These are phyloP conservation scores for Trachythela sp. DNA, from an alignment of 64 coral and sea anemone species.

Conservation along the genomic window DNA sequence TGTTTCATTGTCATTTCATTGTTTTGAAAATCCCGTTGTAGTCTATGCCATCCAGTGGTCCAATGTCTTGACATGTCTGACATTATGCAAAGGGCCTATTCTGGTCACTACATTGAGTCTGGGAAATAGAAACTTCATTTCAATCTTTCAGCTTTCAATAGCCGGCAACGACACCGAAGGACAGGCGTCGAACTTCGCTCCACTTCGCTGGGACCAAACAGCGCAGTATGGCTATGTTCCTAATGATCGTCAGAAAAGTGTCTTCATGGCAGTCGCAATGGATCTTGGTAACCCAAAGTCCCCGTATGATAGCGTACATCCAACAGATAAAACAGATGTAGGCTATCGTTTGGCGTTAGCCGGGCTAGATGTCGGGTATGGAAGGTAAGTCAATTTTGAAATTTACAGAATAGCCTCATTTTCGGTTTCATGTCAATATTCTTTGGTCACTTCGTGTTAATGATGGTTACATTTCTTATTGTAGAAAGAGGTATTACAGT, in stretches of 20 bases:
- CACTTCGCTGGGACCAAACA: slow-evolving; percentile 96
- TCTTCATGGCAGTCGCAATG: slow-evolving; percentile 97
- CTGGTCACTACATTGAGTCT: no score
- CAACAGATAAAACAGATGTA: slow-evolving; percentile 90
- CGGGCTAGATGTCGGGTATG: slow-evolving; percentile 70
- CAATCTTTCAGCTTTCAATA: slow-evolving; percentile 53
- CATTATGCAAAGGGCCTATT: no score
- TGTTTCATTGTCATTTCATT: no score
- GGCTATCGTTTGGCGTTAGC: slow-evolving; percentile 74
- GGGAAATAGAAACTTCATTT: no score
- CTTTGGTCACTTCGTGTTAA: no score
- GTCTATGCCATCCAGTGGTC: no score
- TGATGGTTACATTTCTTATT: no score
- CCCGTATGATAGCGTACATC: slow-evolving; percentile 78
- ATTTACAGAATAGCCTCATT: no score
- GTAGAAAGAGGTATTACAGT: slow-evolving; percentile 51
- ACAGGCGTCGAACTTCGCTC: slow-evolving; percentile 53
- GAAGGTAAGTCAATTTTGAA: slow-evolving; percentile 13
- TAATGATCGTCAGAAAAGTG: slow-evolving; percentile 56
- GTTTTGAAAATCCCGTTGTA: no score
- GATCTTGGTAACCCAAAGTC: slow-evolving; percentile 85
- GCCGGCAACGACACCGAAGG: slow-evolving; percentile 40
- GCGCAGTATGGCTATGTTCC: slow-evolving; percentile 85
- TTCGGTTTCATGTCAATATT: no score
- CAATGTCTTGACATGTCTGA: no score